These are phyloP conservation scores for Holothuria scabra DNA, from an alignment of 53 echinoderm and acorn worm genomes.

Conservation along the genomic window DNA sequence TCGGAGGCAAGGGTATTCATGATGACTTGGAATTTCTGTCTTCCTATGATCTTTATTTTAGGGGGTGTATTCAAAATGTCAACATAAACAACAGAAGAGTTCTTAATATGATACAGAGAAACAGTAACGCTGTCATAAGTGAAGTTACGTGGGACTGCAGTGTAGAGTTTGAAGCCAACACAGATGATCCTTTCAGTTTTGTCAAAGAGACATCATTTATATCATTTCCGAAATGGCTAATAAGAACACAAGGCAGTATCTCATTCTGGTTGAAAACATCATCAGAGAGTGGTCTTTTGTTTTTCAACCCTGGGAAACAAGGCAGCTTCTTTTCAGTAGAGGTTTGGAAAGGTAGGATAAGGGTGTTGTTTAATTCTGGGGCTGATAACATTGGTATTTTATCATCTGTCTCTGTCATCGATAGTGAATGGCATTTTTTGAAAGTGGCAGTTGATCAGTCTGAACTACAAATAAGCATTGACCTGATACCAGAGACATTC, in stretches of 20 bases:
- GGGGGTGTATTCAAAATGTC: conserved; percentile 89
- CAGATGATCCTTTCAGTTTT: conserved; percentile 90
- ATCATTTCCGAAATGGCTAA: conserved; percentile 81
- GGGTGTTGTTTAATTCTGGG: conserved; percentile 72
- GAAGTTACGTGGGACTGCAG: conserved; percentile 90
- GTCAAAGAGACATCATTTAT: conserved; percentile 86
- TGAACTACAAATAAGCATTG: conserved; percentile 81
- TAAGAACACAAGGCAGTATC: conserved; percentile 78
- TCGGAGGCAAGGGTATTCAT: conserved; percentile 61
- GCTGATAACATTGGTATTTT: conserved; percentile 57
- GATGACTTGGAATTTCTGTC: conserved; percentile 66
- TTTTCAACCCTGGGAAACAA: conserved; percentile 72
- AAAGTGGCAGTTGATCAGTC: conserved; percentile 62
- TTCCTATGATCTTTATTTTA: conserved; percentile 72
- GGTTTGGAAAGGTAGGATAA: conserved; percentile 69
- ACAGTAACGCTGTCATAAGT: conserved; percentile 55
- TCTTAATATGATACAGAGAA: conserved; percentile 60
- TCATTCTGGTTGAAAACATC: conserved; percentile 90
- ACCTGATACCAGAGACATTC: conserved; percentile 75
- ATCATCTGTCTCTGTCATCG: conserved; percentile 62
- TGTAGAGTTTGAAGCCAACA: conserved; percentile 81
- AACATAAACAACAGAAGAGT: conserved; percentile 77
- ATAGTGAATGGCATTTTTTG: conserved; percentile 89
- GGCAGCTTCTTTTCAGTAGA: conserved; percentile 79
- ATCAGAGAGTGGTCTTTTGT: conserved; percentile 67